phyloP scores from a whole-genome alignment of 2,888 invertebrate species.

The Odontocerum albicorne region DNA sequence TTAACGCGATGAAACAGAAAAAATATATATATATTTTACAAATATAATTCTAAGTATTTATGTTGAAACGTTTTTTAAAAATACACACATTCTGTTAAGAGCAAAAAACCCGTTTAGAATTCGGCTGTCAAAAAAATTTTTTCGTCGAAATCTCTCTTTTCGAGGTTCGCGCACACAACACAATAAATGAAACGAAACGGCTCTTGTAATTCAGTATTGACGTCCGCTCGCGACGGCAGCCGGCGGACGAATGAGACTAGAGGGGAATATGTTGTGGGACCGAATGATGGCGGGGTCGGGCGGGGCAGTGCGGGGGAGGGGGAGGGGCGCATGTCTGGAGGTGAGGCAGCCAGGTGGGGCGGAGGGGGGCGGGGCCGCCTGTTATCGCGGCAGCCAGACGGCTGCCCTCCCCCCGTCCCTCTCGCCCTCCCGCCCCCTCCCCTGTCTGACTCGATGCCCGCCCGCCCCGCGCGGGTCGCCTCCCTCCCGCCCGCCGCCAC shows the following conservation, averaged over 20 bases:
- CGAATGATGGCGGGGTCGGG: conserved; percentile 44
- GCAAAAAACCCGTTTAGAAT: conserved; percentile 9
- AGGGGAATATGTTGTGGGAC: conserved; percentile 41
- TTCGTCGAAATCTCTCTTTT: neutral
- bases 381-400: conserved; percentile 59
- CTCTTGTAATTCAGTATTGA: neutral
- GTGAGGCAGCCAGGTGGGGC: conserved; percentile 47
- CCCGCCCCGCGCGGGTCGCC: conserved; percentile 43
- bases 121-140: conserved; percentile 16
- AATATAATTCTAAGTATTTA: too few relatives aligned
- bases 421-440: conserved; percentile 53
- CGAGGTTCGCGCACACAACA: conserved; percentile 1
- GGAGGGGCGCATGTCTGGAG: conserved; percentile 49
- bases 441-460: conserved; percentile 49
- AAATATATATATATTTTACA: too few relatives aligned
- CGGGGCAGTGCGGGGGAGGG: conserved; percentile 42
- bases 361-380: conserved; percentile 41
- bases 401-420: conserved; percentile 58
- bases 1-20: too few relatives aligned
- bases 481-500: conserved; percentile 40
- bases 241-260: conserved; percentile 31
- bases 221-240: conserved; percentile 5
- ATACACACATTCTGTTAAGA: too few relatives aligned
- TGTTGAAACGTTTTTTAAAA: too few relatives aligned
- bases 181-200: neutral